A percentile compares a stretch with the other conserved stretches of the same genome.
Evolutionary conservation across 1,140 invertebrate genomes (phyloP).

Genomic region (Bombus consobrinus): DNA sequence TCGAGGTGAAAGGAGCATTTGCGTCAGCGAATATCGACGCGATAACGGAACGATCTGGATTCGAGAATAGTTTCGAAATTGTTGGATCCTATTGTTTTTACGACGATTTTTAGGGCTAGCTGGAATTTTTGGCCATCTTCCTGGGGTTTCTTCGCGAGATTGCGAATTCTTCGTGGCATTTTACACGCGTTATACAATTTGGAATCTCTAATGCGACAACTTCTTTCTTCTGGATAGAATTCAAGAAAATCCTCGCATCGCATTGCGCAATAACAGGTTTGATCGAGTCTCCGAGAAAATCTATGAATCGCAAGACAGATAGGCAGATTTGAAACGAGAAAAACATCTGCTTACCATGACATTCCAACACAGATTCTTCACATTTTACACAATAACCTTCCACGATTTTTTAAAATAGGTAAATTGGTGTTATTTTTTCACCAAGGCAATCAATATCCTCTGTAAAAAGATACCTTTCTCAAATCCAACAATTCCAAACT

Average conservation of each 20-base stretch:
- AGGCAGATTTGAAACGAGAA: neutral
- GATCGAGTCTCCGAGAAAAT: neutral
- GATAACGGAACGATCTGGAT: neutral
- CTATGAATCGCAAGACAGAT: neutral
- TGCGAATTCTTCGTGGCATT: too few relatives aligned
- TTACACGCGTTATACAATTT: too few relatives aligned
- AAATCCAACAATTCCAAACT: neutral
- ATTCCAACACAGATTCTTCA: neutral
- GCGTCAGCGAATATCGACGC: slow-evolving; percentile 30
- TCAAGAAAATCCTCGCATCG: neutral
- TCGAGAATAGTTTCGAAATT: neutral
- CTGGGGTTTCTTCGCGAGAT: accelerated
- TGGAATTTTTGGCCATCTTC: neutral
- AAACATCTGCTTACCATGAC: neutral
- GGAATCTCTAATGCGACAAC: neutral
- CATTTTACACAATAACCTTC: neutral
- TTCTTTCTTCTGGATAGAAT: neutral
- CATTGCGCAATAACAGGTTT: slow-evolving; percentile 16
- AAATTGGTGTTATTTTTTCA: too few relatives aligned
- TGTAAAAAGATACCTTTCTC: neutral
- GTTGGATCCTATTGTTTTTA: too few relatives aligned
- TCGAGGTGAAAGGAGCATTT: slow-evolving; percentile 32
- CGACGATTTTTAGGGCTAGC: neutral
- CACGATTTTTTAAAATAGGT: neutral
- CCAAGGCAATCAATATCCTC: too few relatives aligned